Conservation (phyloP, 2,888 invertebrate species). For the Apotomis capreana region DNA sequence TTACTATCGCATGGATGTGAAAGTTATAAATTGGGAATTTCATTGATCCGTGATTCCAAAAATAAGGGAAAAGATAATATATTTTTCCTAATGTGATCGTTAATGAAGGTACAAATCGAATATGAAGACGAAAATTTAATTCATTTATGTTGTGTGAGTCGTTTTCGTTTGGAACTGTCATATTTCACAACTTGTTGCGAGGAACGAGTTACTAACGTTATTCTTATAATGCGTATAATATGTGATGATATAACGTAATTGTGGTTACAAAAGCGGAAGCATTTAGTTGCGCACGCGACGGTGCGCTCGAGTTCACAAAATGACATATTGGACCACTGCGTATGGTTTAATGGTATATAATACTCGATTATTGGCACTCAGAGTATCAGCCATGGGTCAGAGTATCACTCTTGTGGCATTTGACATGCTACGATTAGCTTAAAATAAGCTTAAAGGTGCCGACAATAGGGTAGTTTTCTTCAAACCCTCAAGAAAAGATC, state of each 20-base stretch:
- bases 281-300: slow-evolving; percentile 27
- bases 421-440: no score
- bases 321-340: neutral
- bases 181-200: neutral
- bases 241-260: slow-evolving; percentile 19
- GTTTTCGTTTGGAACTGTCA: neutral
- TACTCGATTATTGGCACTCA: neutral
- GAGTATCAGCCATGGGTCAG: no score
- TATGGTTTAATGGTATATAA: neutral
- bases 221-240: slow-evolving; percentile 21
- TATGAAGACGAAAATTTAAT: no score
- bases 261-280: slow-evolving; percentile 23
- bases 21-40: neutral
- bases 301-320: slow-evolving; percentile 27
- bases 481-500: no score
- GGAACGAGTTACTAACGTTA: neutral
- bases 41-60: neutral
- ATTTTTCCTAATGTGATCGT: neutral
- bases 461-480: no score
- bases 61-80: neutral
- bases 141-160: no score
- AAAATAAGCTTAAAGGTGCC: no score
- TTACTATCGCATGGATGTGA: neutral
- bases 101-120: no score
- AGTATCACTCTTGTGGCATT: no score